Evolutionary conservation across 2,888 invertebrate species (phyloP).

Genomic region (Aphelenchoides bicaudatus): DNA sequence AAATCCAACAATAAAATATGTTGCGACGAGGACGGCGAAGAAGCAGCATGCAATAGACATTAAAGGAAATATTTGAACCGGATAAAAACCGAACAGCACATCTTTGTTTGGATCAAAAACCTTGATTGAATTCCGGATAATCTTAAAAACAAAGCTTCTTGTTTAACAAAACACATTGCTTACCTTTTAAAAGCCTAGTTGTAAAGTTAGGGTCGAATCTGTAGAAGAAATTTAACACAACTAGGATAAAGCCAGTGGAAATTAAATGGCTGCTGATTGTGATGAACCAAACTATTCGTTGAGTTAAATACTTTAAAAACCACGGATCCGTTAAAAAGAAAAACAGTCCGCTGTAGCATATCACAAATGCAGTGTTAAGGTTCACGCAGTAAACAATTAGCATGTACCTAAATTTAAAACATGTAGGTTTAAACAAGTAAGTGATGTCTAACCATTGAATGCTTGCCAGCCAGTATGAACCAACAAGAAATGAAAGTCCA

Average conservation of each 20-base stretch:
- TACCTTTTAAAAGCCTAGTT: no score
- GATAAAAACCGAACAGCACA: slow-evolving; percentile 7
- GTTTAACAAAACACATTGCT: no score
- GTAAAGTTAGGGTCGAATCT: neutral
- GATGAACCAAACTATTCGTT: neutral
- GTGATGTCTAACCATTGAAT: no score
- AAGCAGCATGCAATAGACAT: slow-evolving; percentile 2
- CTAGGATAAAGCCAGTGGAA: neutral
- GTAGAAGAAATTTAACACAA: slow-evolving; percentile 10
- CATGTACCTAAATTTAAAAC: no score
- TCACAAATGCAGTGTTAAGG: neutral
- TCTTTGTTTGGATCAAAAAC: neutral
- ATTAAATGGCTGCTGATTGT: neutral
- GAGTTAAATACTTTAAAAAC: neutral
- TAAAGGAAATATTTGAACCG: neutral
- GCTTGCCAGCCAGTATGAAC: neutral
- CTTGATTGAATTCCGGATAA: slow-evolving; percentile 1
- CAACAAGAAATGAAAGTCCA: neutral
- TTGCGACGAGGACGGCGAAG: neutral
- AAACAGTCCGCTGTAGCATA: slow-evolving; percentile 4
- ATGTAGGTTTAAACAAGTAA: no score
- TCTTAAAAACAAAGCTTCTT: no score
- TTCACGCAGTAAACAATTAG: neutral
- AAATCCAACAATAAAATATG: neutral
- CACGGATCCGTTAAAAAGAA: neutral